Evolutionary conservation across 2,113 vertebrate species (phyloP).

Genomic region (Hydropotes inermis): DNA sequence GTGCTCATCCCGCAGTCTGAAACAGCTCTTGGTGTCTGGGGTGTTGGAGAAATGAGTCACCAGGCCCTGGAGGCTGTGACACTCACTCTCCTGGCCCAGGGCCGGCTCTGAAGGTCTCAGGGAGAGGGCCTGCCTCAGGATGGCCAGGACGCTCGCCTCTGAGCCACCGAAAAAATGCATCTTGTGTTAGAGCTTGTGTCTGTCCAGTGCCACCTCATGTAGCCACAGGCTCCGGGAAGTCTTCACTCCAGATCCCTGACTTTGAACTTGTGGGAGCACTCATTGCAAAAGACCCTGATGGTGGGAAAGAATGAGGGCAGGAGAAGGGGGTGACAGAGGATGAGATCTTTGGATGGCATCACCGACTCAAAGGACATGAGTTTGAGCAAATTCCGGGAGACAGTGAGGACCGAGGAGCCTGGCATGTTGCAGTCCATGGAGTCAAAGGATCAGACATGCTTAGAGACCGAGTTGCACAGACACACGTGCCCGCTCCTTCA

Average conservation of each 20-base stretch:
- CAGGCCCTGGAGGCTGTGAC: rapidly evolving
- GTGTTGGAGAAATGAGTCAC: neutral
- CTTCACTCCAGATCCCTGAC: neutral
- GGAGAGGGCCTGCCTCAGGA: neutral
- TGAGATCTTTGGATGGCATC: neutral
- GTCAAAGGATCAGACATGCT: neutral
- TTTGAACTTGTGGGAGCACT: rapidly evolving
- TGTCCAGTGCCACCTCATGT: rapidly evolving
- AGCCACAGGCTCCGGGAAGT: neutral
- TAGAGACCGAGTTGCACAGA: rapidly evolving
- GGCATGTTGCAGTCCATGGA: neutral
- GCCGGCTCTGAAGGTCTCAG: neutral
- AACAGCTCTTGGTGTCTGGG: neutral
- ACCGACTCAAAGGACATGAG: rapidly evolving
- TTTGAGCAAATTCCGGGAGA: neutral
- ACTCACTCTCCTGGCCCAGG: neutral
- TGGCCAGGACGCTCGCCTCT: rapidly evolving
- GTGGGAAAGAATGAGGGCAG: neutral
- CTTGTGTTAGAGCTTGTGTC: rapidly evolving
- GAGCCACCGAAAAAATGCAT: neutral
- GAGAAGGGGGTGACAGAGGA: neutral
- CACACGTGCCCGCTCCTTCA: neutral
- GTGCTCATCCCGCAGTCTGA: rapidly evolving
- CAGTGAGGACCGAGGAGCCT: neutral
- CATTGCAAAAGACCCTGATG: neutral